A percentile compares a stretch with the other conserved stretches of the same genome.
Evolutionary conservation across 30 jellyfish, hydroid and myxozoan genomes (phyloP).

Genomic region (Hydra vulgaris): DNA sequence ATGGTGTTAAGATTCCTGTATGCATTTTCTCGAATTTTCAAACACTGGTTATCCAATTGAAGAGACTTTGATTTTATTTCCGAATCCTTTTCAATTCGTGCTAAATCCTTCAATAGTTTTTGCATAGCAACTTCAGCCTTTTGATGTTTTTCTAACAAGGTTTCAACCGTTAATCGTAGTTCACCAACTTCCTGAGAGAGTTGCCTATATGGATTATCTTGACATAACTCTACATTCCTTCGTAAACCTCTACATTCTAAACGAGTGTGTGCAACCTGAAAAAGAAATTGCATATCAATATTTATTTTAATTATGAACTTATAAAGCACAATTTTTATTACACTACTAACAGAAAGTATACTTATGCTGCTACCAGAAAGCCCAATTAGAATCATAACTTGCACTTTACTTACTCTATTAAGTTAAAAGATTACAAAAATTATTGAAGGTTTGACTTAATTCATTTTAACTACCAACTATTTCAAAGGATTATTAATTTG

Average conservation of each 20-base stretch:
- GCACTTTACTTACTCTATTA: too few species aligned
- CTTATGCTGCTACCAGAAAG: too few species aligned
- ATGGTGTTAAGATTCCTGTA: neutral
- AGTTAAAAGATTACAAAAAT: too few species aligned
- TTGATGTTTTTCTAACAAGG: slow-evolving; percentile 51
- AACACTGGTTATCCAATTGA: slow-evolving; percentile 62
- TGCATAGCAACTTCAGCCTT: slow-evolving; percentile 75
- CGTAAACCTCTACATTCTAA: slow-evolving; percentile 73
- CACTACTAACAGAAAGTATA: too few species aligned
- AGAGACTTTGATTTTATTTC: slow-evolving; percentile 62
- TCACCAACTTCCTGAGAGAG: slow-evolving; percentile 93
- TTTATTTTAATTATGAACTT: too few species aligned
- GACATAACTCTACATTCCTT: slow-evolving; percentile 79
- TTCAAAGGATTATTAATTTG: too few species aligned
- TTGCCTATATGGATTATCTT: slow-evolving; percentile 91
- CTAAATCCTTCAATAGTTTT: slow-evolving; percentile 54
- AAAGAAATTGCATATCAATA: neutral
- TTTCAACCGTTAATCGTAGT: slow-evolving; percentile 64
- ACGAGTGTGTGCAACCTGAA: slow-evolving; percentile 91
- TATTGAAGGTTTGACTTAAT: too few species aligned
- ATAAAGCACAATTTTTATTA: too few species aligned
- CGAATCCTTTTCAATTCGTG: slow-evolving; percentile 68
- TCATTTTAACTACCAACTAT: too few species aligned
- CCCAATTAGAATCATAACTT: too few species aligned
- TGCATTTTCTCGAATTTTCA: slow-evolving; percentile 56